Base-by-base conservation (phyloP, 2,888 invertebrate genomes). In the Drosophila recens region DNA sequence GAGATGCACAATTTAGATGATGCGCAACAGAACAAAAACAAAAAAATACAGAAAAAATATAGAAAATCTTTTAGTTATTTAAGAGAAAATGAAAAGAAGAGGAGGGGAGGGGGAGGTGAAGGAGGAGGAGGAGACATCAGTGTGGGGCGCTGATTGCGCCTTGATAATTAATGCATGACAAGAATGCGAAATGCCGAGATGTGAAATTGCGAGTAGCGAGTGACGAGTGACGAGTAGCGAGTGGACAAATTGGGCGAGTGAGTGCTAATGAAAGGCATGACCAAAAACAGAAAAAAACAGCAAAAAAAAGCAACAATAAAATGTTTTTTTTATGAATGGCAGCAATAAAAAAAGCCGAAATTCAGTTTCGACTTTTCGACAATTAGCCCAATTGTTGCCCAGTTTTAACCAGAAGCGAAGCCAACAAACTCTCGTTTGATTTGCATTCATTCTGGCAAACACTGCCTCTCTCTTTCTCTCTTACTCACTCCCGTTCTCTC, bases 111-210 rank as follows among this genome's bases (percentile, higher is more conserved):
- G 20, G 13, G 1, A 13, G 45, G 10, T 13, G 4, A 27, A 27
- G 11, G 15, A n/a, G 15, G 10, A 0, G 3, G 40, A 33, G 5
- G 1, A 2, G 1, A 30, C 2, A 20, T n/a, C 36, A 43, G 8
- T 36, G 38, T 33, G 36, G 33, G 54, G 15, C 66, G 66, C 66
- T 86, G 82, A 80, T 85, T 90, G 84, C 87, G 80, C 70, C 79
- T 77, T 82, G 90, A 90, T 90, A 90, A 90, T 89, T 89, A 87
- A 86, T 89, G 89, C 87, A 79, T 78, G 75, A 72, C 75, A 87
- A 81, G 87, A 90, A 91, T 90, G 90, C 74, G 76, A 77, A 75
- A 61, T 61, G 61, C 48, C 13, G 40, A 10, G 45, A 49, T 30
- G 54, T 34, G 56, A 61, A 57, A 56, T 68, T 8, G 52, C 42